Base-by-base conservation (phyloP, 2,113 vertebrate species). In the Bufo bufo region DNA sequence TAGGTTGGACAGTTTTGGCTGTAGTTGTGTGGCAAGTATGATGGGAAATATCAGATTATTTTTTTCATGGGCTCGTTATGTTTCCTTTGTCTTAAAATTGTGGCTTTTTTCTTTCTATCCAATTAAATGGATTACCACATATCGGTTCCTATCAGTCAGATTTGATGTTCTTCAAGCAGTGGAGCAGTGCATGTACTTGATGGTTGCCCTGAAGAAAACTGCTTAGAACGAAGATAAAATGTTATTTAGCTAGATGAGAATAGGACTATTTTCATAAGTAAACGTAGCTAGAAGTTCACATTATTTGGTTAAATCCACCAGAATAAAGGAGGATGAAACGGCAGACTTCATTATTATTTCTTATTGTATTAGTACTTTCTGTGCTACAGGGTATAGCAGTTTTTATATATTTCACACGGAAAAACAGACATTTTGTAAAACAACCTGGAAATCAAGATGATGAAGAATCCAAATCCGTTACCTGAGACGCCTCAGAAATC, bases 181-280 rank as follows among this genome's bases (percentile, higher is more conserved):
- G 69, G 47, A 13, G 45, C 75, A 20, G 79, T 61, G 52, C 78
- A 63, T 82, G 79, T 33, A 82, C 56, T 71, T 82, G 19, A 45
- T 72, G 58, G 63, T 71, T 87, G 85, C 85, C 77, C 77, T 80
- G 20, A 87, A 87, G 85, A 81, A 80, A 87, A 20, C 85, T 71
- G 23, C 71, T 79, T 47, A 87, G 85, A 61, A 69, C 4, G 52
- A 71, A 80, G 59, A 71, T 79, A 79, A 86, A 87, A 87, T 81
- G 63, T 80, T 79, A 69, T 69, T 86, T 79, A 86, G 61, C 54
- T 78, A 65, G 49, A 52, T 77, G 14, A 87, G 50, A 58, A 85
- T 61, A 58, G 58, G 8, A 17, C 61, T 45, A 63, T 87, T 80
- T 87, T 80, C 77, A 56, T 80, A 61, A 52, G 10, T 86, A 66